phyloP scores from a whole-genome alignment of 2,888 invertebrate species.

The Cephus pulcher region DNA sequence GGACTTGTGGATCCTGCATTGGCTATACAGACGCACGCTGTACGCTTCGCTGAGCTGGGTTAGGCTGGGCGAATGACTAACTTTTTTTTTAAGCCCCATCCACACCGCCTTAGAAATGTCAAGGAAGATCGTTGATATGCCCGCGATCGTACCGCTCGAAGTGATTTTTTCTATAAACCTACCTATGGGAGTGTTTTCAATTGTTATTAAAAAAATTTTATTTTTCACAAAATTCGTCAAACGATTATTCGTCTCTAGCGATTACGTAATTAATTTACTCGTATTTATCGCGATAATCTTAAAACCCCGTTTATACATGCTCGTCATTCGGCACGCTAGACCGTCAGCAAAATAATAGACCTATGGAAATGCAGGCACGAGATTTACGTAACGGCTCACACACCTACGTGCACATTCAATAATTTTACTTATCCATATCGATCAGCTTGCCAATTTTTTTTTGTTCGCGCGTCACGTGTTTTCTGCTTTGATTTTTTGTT shows the following conservation, averaged over 20 bases:
- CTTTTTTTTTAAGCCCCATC: neutral
- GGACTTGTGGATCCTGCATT: neutral
- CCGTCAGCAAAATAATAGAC: neutral
- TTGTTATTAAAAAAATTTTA: neutral
- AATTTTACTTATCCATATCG: neutral
- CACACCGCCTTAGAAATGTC: slow-evolving; percentile 20
- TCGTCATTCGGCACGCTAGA: neutral
- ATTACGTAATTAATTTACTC: neutral
- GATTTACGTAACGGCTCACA: neutral
- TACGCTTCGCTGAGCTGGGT: neutral
- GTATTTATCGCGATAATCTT: neutral
- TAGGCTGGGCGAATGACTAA: neutral
- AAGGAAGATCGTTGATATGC: slow-evolving; percentile 23
- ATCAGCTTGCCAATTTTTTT: neutral
- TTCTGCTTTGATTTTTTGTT: neutral
- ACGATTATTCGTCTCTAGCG: neutral
- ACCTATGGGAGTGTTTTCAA: neutral
- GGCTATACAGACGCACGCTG: neutral
- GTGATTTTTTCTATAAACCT: neutral
- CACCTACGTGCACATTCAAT: neutral
- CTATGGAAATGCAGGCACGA: neutral
- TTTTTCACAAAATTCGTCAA: neutral
- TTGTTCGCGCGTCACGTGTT: neutral
- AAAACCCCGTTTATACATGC: neutral
- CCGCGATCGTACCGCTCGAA: neutral